Conservation (phyloP, 2,113 vertebrate species). For the Proterorhinus semilunaris region DNA sequence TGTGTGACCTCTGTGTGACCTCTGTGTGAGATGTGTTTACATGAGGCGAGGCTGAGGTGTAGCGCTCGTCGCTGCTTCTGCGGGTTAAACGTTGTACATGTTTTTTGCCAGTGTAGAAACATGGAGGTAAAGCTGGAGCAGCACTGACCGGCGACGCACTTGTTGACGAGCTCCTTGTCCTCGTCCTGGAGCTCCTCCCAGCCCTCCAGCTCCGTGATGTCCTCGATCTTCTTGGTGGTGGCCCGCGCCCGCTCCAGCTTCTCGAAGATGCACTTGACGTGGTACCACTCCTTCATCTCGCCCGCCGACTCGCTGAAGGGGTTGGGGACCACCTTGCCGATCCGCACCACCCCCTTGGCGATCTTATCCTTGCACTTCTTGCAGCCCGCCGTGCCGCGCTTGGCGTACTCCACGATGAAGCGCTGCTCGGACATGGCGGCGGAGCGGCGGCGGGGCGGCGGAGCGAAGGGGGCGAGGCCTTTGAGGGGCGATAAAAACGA, state of each 20-base stretch:
- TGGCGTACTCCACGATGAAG: conserved; percentile 95
- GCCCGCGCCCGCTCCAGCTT: conserved; percentile 92
- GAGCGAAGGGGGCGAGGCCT: conserved; percentile 1
- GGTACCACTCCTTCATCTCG: conserved; percentile 99
- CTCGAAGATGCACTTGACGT: conserved; percentile 95
- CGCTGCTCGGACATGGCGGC: conserved; percentile 89
- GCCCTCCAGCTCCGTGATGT: conserved; percentile 94
- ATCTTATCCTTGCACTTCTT: conserved; percentile 99
- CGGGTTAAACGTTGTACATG: too few species aligned
- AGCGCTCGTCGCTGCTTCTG: too few species aligned
- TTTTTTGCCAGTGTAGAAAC: too few species aligned
- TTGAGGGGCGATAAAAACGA: conserved; percentile 1
- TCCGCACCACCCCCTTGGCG: conserved; percentile 87
- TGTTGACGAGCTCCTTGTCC: conserved; percentile 88
- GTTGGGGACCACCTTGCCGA: conserved; percentile 95
- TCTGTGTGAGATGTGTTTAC: too few species aligned
- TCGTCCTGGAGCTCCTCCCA: conserved; percentile 93
- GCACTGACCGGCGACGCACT: conserved; percentile 83
- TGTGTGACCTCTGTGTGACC: too few species aligned
- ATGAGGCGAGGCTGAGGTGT: too few species aligned
- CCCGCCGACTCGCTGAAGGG: conserved; percentile 95
- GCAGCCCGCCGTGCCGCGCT: conserved; percentile 92
- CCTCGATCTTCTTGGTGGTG: conserved; percentile 95
- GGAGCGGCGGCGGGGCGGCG: conserved; percentile 15
- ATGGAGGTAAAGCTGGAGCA: too few species aligned